Base-by-base conservation (phyloP, 2,113 vertebrate species). In the Leucopternis melanops region DNA sequence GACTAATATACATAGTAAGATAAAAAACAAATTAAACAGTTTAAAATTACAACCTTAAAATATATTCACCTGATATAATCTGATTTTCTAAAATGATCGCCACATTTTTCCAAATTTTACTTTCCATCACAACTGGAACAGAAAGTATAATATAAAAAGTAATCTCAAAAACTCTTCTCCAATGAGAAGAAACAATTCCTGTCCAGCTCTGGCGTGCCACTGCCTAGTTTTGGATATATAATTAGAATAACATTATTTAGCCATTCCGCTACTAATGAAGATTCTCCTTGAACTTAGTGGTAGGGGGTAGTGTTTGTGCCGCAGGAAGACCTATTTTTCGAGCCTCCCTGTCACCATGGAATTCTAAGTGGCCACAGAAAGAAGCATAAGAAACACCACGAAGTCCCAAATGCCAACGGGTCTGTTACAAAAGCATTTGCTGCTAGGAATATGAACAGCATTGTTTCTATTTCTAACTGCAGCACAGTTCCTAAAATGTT, bases 331-430 rank as follows among this genome's bases (percentile, higher is more conserved):
- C 21, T 73, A 63, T 61, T 63, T 81, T 80, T 75, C 2, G 6
- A 77, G 20, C 14, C 11, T 88, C 8, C 6, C 29, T 59, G 26
- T 49, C 65, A 74, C 32, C 8, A 40, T 29, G 42, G 81, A 81
- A 79, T 88, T 88, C 27, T 61, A 55, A 49, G 36, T 23, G 44
- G 16, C 10, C 5, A 1, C 59, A 72, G 36, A 79, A 90, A n/a
- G 44, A 83, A 34, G 21, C 0, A 0, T 40, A 69, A 72, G 49
- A n/a, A 84, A 59, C 19, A 44, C 17, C 11, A 72, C 0, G 0
- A 86, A 91, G 54, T 45, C 25, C 66, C 6, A 38, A n/a, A 45
- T 27, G 59, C 9, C 58, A 77, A 27, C 1, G 9, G 10, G 6
- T 57, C 55, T 88, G n/a, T 65, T 86, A 65, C 59, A 91, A 75